phyloP scores from a whole-genome alignment of 2,113 vertebrate species.

The Solenodon paradoxus region DNA sequence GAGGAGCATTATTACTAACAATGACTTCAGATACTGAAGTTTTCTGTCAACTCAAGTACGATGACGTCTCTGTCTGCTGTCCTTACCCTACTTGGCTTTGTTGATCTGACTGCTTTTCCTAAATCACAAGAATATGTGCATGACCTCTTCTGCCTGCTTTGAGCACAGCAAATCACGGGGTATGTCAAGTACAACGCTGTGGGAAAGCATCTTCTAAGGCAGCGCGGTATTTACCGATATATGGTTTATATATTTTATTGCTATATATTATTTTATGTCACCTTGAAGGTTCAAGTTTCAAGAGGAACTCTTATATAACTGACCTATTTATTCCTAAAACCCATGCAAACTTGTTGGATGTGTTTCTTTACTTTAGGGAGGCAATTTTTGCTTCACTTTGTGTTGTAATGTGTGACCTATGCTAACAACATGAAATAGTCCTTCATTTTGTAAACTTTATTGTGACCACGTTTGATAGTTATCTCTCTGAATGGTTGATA shows the following conservation, averaged over 20 bases:
- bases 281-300: not conserved
- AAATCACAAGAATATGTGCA: not conserved
- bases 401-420: not conserved
- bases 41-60: not conserved
- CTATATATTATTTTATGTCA: not conserved
- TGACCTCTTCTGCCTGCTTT: fast-evolving
- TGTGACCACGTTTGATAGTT: not conserved
- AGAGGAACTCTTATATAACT: not conserved
- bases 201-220: too few relatives aligned
- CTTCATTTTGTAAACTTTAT: not conserved
- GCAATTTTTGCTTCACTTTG: not conserved
- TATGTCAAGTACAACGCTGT: too few relatives aligned
- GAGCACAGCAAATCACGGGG: not conserved
- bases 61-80: not conserved
- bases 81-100: too few relatives aligned
- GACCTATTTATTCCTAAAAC: not conserved
- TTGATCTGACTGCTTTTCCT: not conserved
- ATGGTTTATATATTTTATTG: not conserved
- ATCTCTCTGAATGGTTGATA: not conserved
- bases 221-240: not conserved
- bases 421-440: not conserved
- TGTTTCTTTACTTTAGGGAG: not conserved
- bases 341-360: not conserved
- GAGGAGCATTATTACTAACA: not conserved
- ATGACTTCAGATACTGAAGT: not conserved